phyloP scores from a whole-genome alignment of 2,888 invertebrate genomes.

The Zelleria hepariella region DNA sequence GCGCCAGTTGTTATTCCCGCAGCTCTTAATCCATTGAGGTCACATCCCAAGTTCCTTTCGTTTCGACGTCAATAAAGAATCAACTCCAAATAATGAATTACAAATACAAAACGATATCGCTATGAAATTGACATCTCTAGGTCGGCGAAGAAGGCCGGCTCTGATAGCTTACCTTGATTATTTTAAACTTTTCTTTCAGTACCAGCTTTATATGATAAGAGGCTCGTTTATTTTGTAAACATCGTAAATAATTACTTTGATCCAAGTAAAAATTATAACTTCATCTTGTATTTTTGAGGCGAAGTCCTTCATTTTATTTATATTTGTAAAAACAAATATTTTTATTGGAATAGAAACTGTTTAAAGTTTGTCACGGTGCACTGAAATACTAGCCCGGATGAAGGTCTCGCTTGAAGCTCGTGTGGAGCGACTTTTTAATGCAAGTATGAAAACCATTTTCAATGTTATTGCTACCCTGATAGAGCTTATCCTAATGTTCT shows the following conservation, averaged over 20 bases:
- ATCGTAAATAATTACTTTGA: slow-evolving; percentile 8
- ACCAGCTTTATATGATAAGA: slow-evolving; percentile 15
- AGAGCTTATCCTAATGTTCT: no score
- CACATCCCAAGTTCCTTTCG: background rate
- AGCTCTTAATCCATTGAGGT: background rate
- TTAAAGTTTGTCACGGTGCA: background rate
- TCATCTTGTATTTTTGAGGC: background rate
- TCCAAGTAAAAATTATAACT: background rate
- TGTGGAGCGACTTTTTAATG: no score
- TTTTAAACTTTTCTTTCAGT: slow-evolving; percentile 41
- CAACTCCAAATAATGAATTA: slow-evolving; percentile 26
- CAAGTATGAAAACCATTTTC: no score
- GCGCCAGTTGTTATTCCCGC: background rate
- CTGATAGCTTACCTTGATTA: slow-evolving; percentile 38
- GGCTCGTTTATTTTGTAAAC: slow-evolving; percentile 6
- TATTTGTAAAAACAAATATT: background rate
- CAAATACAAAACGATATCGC: slow-evolving; percentile 32
- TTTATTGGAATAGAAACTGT: background rate
- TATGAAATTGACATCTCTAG: slow-evolving; percentile 43
- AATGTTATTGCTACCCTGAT: no score
- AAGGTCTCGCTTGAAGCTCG: no score
- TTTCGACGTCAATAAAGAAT: slow-evolving; percentile 9
- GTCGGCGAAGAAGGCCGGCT: slow-evolving; percentile 37
- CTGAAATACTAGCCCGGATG: no score
- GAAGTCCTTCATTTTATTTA: background rate